Evolutionary conservation across 2,113 vertebrate species (phyloP), one percentile per base, ranked within the genome.

Genomic region (Microtus ochrogaster): DNA sequence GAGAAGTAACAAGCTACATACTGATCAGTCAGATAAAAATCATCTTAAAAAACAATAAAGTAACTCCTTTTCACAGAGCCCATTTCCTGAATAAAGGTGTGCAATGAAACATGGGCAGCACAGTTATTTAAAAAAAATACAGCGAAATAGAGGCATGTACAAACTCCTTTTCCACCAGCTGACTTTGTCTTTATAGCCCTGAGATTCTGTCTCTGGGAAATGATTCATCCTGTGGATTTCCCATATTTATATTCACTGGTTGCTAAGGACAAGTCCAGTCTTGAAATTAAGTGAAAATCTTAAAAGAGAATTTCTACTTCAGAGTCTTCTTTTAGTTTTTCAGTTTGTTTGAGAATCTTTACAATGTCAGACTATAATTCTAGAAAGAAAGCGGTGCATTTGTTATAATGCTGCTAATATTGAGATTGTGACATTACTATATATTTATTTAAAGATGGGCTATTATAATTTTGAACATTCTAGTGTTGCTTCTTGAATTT

Each of bases 21-120:
- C 39, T 96, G 82, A 96, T 72, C 92, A 94, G 13, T n/a, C 39
- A 87, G 68, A 95, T 96, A 52, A 97, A 65, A 0, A 0, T 5
- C 66, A 97, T 97, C 79, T 76, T 95, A 52, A 93, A 96, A 92
- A 95, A 96, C n/a, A 90, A 90, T 92, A 76, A 92, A 49, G 78
- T 41, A 44, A 4, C 33, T 55, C 17, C 63, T 96, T 82, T 89
- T 76, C 79, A 84, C 30, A 97, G 97, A 94, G 94, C 79, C 61
- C 52, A 21, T 95, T 94, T 94, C 68, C 65, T 88, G 26, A 94
- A 52, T 30, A 88, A 61, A 81, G 9, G 8, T 3, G 2, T 0
- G 79, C 52, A 65, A 72, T 28, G 73, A 86, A 92, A 13, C 66
- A 52, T 0, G 3, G 26, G 90, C 16, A 89, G 2, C 0, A 10